Evolutionary conservation across 1,140 invertebrate species (phyloP).

Genomic region (Calliopsis andreniformis): DNA sequence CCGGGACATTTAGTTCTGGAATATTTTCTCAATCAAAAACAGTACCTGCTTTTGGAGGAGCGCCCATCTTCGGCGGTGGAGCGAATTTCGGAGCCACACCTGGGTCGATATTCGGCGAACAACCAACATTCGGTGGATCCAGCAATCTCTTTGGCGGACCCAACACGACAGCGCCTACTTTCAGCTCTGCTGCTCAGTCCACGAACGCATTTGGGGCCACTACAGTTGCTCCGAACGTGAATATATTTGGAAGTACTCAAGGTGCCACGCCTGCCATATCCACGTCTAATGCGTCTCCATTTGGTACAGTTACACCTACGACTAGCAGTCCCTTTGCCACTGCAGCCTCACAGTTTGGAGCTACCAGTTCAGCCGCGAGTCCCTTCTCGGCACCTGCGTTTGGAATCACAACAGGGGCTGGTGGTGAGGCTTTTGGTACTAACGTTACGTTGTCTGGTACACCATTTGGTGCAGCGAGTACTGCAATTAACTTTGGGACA

Average conservation of each 20-base stretch:
- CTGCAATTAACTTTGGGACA: conserved; percentile 12
- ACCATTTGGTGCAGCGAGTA: conserved; percentile 32
- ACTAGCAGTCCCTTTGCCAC: conserved; percentile 51
- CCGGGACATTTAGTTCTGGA: conserved; percentile 43
- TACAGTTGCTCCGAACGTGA: conserved; percentile 16
- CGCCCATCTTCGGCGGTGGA: conserved; percentile 69
- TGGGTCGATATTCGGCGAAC: conserved; percentile 65
- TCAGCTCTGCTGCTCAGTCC: conserved; percentile 52
- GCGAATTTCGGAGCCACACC: conserved; percentile 28
- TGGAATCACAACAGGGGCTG: conserved; percentile 1
- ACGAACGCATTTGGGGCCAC: conserved; percentile 44
- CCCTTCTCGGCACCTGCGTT: conserved; percentile 50
- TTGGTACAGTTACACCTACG: conserved; percentile 34
- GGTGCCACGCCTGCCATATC: conserved; percentile 10
- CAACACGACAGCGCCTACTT: conserved; percentile 50
- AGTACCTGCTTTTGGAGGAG: conserved; percentile 68
- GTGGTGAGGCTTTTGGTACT: conserved; percentile 34
- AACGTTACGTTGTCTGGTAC: conserved; percentile 31
- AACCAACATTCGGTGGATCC: conserved; percentile 62
- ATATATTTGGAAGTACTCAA: conserved; percentile 48
- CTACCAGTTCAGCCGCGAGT: conserved; percentile 15
- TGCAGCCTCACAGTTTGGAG: conserved; percentile 45
- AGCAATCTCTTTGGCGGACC: conserved; percentile 60
- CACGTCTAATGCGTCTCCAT: conserved; percentile 3
- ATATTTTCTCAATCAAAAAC: conserved; percentile 63